phyloP scores from a whole-genome alignment of 2,797 vertebrate species.

The Betta splendens region DNA sequence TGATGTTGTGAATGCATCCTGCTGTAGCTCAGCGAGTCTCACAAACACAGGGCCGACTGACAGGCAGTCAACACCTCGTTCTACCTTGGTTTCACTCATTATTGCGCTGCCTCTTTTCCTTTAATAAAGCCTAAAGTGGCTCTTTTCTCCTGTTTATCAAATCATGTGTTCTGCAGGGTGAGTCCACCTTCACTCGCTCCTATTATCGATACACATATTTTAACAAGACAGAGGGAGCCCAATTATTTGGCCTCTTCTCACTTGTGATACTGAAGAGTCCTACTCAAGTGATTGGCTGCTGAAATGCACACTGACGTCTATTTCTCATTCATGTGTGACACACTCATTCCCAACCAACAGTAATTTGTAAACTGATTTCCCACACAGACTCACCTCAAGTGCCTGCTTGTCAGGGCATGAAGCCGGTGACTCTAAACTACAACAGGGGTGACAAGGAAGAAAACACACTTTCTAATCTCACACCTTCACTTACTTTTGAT shows the following conservation, averaged over 20 bases:
- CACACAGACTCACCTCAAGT: conserved; percentile 71
- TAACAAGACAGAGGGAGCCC: conserved; percentile 64
- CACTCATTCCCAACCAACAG: conserved; percentile 71
- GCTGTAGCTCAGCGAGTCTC: too few species aligned
- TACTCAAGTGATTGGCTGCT: conserved; percentile 83
- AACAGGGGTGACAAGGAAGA: conserved; percentile 3
- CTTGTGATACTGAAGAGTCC: conserved; percentile 73
- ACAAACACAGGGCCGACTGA: conserved; percentile 16
- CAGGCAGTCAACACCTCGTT: conserved; percentile 4
- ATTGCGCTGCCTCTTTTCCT: conserved; percentile 20
- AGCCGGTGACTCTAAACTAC: conserved; percentile 40
- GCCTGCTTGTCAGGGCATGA: conserved; percentile 73
- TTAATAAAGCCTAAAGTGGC: conserved; percentile 47
- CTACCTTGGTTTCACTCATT: conserved; percentile 26
- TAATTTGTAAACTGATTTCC: conserved; percentile 79
- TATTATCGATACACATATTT: conserved; percentile 66
- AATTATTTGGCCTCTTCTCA: conserved; percentile 78
- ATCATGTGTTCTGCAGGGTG: conserved; percentile 40
- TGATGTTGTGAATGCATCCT: too few species aligned
- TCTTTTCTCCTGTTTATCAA: conserved; percentile 63
- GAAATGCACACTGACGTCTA: conserved; percentile 76
- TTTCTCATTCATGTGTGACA: conserved; percentile 70
- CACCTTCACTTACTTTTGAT: conserved; percentile 77
- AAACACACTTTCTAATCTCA: conserved; percentile 68
- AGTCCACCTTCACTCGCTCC: conserved; percentile 57